Evolutionary conservation across 1,140 invertebrate genomes (phyloP).

Genomic region (Drosophila pachea): DNA sequence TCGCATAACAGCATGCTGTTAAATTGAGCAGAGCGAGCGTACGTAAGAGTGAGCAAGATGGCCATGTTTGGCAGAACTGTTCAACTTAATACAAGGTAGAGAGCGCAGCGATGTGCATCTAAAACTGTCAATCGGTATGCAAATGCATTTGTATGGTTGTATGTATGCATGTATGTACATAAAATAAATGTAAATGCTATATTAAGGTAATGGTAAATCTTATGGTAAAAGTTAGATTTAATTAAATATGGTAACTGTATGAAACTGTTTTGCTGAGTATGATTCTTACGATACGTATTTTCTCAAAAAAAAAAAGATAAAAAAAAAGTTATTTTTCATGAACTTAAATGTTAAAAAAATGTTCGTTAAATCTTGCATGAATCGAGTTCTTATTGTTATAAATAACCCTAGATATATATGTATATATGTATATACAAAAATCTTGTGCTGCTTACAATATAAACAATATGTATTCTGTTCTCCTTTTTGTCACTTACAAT

Average conservation of each 20-base stretch:
- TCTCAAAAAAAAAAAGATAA: conserved; percentile 12
- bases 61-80: background rate
- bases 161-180: conserved; percentile 28
- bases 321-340: background rate
- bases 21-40: background rate
- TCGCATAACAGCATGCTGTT: conserved; percentile 4
- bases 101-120: conserved; percentile 4
- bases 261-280: conserved; percentile 20
- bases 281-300: conserved; percentile 27
- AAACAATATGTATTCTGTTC: background rate
- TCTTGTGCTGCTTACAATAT: conserved; percentile 4
- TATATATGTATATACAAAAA: conserved; percentile 11
- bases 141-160: too few relatives aligned
- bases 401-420: conserved; percentile 1
- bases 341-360: background rate
- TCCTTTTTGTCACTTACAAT: conserved; percentile 9
- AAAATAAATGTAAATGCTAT: conserved; percentile 21
- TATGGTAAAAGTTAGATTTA: background rate
- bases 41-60: background rate
- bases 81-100: conserved; percentile 2
- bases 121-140: conserved; percentile 4
- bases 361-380: conserved; percentile 9
- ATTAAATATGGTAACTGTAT: conserved; percentile 8
- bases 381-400: conserved; percentile 12
- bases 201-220: background rate